phyloP scores from a whole-genome alignment of 2,888 invertebrate species.

The Tryphoninae sp. region DNA sequence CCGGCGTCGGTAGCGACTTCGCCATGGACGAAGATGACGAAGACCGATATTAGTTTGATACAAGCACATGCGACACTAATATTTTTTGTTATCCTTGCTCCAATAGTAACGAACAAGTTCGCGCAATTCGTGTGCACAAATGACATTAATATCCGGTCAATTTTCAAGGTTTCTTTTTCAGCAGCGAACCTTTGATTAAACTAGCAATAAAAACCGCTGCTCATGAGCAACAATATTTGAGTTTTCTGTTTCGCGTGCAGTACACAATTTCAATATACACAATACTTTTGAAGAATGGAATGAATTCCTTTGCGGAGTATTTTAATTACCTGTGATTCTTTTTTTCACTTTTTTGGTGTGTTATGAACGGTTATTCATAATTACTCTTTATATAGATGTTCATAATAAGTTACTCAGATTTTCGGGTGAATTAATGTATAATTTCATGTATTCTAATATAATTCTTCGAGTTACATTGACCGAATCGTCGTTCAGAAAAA shows the following conservation, averaged over 20 bases:
- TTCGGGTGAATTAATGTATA: constrained; percentile 26
- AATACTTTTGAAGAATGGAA: not conserved
- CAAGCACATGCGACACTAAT: constrained; percentile 1
- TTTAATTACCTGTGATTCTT: not conserved
- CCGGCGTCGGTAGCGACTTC: constrained; percentile 89
- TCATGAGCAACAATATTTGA: not conserved
- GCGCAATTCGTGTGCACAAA: not conserved
- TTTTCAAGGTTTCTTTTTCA: constrained; percentile 16
- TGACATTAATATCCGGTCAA: constrained; percentile 4
- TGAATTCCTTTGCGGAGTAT: no score
- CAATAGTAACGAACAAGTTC: constrained; percentile 6
- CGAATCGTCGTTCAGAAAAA: no score
- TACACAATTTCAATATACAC: constrained; percentile 13
- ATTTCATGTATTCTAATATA: constrained; percentile 22
- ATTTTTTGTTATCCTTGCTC: constrained; percentile 15
- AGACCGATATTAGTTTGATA: constrained; percentile 67
- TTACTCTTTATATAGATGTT: constrained; percentile 32
- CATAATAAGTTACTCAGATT: constrained; percentile 29
- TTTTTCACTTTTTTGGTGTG: constrained; percentile 17
- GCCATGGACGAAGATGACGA: constrained; percentile 92
- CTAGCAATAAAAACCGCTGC: not conserved
- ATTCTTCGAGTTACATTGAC: not conserved
- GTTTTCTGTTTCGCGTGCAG: constrained; percentile 9
- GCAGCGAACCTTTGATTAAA: not conserved
- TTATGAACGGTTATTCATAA: not conserved